Base-by-base conservation (phyloP, 2,888 invertebrate genomes). In the Ophion slaviceki region DNA sequence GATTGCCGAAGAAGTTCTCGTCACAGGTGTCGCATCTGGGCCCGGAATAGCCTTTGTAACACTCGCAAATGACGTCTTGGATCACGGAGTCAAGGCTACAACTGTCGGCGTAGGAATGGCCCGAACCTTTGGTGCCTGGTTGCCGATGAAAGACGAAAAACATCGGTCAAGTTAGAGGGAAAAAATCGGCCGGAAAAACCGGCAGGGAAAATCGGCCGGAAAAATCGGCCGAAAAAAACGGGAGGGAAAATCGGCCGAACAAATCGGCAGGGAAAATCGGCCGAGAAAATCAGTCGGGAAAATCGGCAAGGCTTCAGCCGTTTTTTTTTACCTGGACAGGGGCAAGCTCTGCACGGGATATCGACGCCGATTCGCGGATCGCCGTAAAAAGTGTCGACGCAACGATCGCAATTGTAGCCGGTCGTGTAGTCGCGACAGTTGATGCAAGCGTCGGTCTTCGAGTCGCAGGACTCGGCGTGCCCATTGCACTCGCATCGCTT, bases 401-500 rank as follows among this genome's bases (percentile, higher is more conserved):
- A 99, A 84, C 96, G 94, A 91, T 99, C 99, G 94, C 99, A 99
- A 89, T 97, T 96, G 89, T 96, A 96, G 6, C 99, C 99, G 82
- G 97, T 96, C 0, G 99, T 98, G 89, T 95, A 96, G 93, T 99
- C 98, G 89, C 96, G 95, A 92, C 99, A 99, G 88, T 96, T 96
- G 85, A 96, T 95, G 71, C 99, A 99, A 68, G 96, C 96, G 6
- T 99, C 99, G 0, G 97, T 98, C 87, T 95, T 95, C 36, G 99
- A 96, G 93, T 99, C 98, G 94, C 99, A 99, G 89, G 96, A 96
- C 88, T 98, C 97, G 0, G 99, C 98, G 94, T 99, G 99, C 0
- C 99, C 99, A 92, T 99, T 98, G 93, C 99, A 99, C 92, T 98
- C 97, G 94, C 99, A 99, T 87, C 97, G 96, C 91, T 97, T 96